Conservation (phyloP, 2,888 invertebrate species). For the Chrysolina haemoptera region DNA sequence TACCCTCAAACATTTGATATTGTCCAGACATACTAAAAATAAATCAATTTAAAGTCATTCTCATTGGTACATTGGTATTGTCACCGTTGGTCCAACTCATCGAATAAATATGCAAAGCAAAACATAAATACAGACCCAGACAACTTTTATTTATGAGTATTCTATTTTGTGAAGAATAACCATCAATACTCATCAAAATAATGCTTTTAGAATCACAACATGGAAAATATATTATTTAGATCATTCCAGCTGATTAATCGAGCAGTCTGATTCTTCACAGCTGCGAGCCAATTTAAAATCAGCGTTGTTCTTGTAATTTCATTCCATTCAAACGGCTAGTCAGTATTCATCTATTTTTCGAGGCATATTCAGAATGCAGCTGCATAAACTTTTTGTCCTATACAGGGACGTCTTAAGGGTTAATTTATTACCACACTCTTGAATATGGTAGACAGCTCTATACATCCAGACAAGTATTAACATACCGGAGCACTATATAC, state of each 20-base stretch:
- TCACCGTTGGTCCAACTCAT: no score
- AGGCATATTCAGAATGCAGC: constrained; percentile 11
- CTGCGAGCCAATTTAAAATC: constrained; percentile 23
- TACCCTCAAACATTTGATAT: no score
- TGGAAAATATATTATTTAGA: constrained; percentile 4
- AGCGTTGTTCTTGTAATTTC: constrained; percentile 19
- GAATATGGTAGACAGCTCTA: no score
- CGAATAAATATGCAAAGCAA: no score
- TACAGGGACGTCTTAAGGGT: neutral
- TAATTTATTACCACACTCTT: neutral
- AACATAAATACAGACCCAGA: no score
- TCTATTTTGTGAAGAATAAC: neutral
- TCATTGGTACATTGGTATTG: no score
- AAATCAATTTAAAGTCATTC: no score
- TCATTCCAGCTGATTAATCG: constrained; percentile 19
- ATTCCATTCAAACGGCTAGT: constrained; percentile 8
- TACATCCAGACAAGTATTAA: no score
- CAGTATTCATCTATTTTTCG: constrained; percentile 21
- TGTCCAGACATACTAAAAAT: no score
- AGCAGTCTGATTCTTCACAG: constrained; percentile 13
- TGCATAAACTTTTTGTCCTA: constrained; percentile 12
- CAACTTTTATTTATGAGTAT: neutral
- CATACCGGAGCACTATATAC: no score
- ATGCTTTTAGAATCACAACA: constrained; percentile 7
- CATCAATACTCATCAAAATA: constrained; percentile 6